Conservation (phyloP, 2,797 vertebrate genomes). For the Hoplostethus atlanticus region DNA sequence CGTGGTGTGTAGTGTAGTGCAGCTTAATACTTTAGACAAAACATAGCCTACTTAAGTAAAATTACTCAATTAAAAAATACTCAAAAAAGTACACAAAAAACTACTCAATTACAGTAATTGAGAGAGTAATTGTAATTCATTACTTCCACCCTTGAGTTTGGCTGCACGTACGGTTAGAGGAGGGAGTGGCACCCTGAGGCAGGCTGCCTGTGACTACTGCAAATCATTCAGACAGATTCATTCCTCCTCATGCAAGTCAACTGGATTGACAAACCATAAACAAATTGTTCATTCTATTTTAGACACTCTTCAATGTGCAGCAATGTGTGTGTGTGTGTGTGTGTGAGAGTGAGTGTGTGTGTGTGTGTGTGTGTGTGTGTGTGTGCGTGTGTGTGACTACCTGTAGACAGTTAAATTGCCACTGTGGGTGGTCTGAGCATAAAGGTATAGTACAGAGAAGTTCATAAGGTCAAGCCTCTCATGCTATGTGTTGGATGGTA, state of each 20-base stretch:
- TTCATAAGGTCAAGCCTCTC: conserved; percentile 19
- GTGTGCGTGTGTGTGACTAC: background rate
- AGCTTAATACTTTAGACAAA: no score
- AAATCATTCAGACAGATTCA: conserved; percentile 54
- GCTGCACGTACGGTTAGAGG: background rate
- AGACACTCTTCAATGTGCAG: conserved; percentile 54
- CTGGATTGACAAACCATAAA: conserved; percentile 61
- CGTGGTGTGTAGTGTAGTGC: background rate
- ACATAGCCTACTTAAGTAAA: no score
- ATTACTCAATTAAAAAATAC: no score
- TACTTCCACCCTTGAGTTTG: no score
- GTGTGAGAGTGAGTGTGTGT: background rate
- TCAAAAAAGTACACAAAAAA: no score
- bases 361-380: no score
- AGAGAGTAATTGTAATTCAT: background rate
- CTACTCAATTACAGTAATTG: no score
- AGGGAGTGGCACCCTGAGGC: conserved; percentile 57
- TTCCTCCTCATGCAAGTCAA: conserved; percentile 62
- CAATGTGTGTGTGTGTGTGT: background rate
- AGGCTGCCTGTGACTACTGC: conserved; percentile 63
- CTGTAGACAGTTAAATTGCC: background rate
- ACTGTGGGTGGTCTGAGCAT: conserved; percentile 64
- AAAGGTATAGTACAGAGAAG: background rate
- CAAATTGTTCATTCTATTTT: conserved; percentile 64
- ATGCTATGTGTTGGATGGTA: background rate